Evolutionary conservation across 2,888 invertebrate genomes (phyloP).

Genomic region (Bibio marci): DNA sequence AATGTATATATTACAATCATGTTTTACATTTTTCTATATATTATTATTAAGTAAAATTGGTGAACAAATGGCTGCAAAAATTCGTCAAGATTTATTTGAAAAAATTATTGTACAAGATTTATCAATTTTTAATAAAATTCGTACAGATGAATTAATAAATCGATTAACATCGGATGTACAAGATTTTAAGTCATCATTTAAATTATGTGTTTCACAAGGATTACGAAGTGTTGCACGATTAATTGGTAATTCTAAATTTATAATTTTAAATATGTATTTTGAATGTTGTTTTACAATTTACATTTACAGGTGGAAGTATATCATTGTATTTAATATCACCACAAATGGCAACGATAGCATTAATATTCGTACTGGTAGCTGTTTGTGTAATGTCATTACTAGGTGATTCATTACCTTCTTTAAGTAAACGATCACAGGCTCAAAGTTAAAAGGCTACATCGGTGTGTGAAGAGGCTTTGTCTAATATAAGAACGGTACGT

Average conservation of each 20-base stretch:
- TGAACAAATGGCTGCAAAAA: conserved; percentile 65
- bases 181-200: conserved; percentile 94
- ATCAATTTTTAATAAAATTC: conserved; percentile 75
- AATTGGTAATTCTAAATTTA: conserved; percentile 16
- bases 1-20: conserved; percentile 37
- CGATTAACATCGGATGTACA: conserved; percentile 86
- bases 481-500: conserved; percentile 84
- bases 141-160: conserved; percentile 84
- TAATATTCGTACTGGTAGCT: conserved; percentile 72
- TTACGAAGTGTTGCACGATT: conserved; percentile 76
- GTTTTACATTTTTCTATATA: conserved; percentile 81
- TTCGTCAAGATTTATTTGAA: conserved; percentile 67
- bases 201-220: conserved; percentile 84
- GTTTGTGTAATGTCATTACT: conserved; percentile 70
- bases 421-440: conserved; percentile 66
- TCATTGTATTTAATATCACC: conserved; percentile 72
- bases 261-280: neutral
- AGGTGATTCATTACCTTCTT: conserved; percentile 56
- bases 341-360: conserved; percentile 67
- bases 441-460: conserved; percentile 72
- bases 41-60: conserved; percentile 73
- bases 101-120: conserved; percentile 76
- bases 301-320: conserved; percentile 19
- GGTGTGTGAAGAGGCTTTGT: conserved; percentile 83
- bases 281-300: too few species aligned